Percentiles rank a stretch among this genome's conserved stretches.
Evolutionary conservation across 2,888 invertebrate genomes (phyloP).

Genomic region (Glaucopsyche alexis): DNA sequence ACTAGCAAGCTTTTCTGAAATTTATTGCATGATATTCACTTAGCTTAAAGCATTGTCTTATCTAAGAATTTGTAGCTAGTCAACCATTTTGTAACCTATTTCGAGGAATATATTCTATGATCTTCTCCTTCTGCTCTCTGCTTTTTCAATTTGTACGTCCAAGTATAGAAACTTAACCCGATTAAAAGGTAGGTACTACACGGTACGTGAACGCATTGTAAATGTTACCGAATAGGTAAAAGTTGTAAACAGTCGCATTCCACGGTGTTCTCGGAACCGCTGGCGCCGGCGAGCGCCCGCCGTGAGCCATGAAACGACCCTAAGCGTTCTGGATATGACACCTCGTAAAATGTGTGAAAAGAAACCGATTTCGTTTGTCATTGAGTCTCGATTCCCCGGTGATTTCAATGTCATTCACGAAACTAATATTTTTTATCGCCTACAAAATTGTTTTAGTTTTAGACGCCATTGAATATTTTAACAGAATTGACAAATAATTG

Average conservation of each 20-base stretch:
- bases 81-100: background rate
- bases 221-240: constrained; percentile 76
- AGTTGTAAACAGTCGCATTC: constrained; percentile 76
- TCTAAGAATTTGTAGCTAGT: background rate
- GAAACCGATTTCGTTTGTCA: constrained; percentile 5
- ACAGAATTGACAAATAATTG: constrained; percentile 1
- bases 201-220: constrained; percentile 65
- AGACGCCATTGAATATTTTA: background rate
- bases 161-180: constrained; percentile 16
- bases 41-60: too few relatives aligned
- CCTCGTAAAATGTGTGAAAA: background rate
- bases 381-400: background rate
- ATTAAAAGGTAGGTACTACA: constrained; percentile 38
- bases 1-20: too few relatives aligned
- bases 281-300: constrained; percentile 56
- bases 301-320: constrained; percentile 37
- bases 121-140: background rate
- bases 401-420: constrained; percentile 10
- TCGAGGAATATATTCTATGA: background rate
- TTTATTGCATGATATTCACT: too few relatives aligned
- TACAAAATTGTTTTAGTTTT: background rate
- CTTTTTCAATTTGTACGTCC: background rate
- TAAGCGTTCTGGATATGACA: constrained; percentile 33
- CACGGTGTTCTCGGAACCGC: constrained; percentile 67
- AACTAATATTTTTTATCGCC: constrained; percentile 3